Conservation (phyloP, 2,113 vertebrate species). For the Leucosticte australis region DNA sequence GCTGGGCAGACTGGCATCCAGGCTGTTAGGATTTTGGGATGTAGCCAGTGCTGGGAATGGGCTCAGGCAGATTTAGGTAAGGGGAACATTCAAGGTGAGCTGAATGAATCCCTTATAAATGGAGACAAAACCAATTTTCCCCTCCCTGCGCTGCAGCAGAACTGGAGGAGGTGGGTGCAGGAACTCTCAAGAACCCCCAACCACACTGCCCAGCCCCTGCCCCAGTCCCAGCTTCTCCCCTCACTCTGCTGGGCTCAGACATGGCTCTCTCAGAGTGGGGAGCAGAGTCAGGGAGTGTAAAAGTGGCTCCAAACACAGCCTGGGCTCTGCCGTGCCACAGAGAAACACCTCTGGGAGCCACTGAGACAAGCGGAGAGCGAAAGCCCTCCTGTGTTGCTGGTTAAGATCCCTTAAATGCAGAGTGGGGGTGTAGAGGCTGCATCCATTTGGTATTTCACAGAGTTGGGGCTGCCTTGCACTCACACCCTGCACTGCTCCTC, state of each 20-base stretch:
- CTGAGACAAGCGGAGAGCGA: accelerated
- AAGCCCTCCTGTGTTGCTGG: not conserved
- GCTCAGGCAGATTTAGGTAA: not conserved
- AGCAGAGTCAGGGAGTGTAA: not conserved
- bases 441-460: accelerated
- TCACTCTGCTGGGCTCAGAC: not conserved
- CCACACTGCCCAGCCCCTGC: accelerated
- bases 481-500: not conserved
- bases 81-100: not conserved
- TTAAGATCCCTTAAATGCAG: not conserved
- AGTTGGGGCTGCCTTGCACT: not conserved
- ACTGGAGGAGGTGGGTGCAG: accelerated
- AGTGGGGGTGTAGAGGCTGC: not conserved
- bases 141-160: not conserved
- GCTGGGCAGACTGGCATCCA: accelerated
- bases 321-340: not conserved
- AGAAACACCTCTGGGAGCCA: accelerated
- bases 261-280: accelerated
- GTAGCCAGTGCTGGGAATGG: not conserved
- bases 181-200: accelerated
- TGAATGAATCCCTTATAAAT: not conserved
- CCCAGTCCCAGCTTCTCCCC: not conserved
- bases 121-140: accelerated
- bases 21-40: not conserved
- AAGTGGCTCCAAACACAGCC: not conserved